Base-by-base conservation (phyloP, 1,140 invertebrate species). In the Spodoptera litura region DNA sequence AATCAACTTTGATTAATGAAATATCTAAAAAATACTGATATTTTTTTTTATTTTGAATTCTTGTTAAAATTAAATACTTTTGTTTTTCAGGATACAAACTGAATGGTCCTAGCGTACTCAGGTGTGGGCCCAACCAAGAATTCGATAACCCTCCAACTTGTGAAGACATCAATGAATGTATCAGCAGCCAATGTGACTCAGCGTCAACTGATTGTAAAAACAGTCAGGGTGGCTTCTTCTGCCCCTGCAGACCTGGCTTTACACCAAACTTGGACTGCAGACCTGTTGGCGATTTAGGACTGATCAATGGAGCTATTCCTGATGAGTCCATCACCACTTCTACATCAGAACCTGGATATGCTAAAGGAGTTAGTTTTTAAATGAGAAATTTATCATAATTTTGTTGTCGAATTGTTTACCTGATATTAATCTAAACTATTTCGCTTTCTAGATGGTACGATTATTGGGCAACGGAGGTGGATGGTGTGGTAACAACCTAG, bases 111-210 rank as follows among this genome's bases (percentile, higher is more conserved):
- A 98, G 97, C 81, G 97, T 98, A 31, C 97, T 99, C 78, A 97
- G 96, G 85, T 99, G 99, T 90, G 98, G 98, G 79, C 95, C 98
- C 61, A 96, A 97, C 82, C 98, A 99, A 91, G 95, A 96, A 76
- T 99, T 99, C 84, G 96, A 97, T 78, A 97, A 98, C 83, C 96
- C 97, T 6, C 98, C 98, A 4, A 97, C 96, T 74, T 99, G 98
- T 87, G 97, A 98, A 95, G 98, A 99, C 93, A 97, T 99, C 52
- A 98, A 99, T 85, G 99, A 99, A 95, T 99, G 99, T 93, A 95
- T 96, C 1, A 97, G 96, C 56, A 97, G 97, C 83, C 98, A 98
- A 89, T 99, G 98, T 94, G 98, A 99, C 93, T 94, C 97, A 20
- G 97, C 97, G 4, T 99, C 98, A 4, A 99, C 98, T 0, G 97